A percentile compares a stretch with the other conserved stretches of the same genome.
phyloP scores from a whole-genome alignment of 30 jellyfish, hydroid and myxozoan genomes.

The Phacellophora camtschatica region DNA sequence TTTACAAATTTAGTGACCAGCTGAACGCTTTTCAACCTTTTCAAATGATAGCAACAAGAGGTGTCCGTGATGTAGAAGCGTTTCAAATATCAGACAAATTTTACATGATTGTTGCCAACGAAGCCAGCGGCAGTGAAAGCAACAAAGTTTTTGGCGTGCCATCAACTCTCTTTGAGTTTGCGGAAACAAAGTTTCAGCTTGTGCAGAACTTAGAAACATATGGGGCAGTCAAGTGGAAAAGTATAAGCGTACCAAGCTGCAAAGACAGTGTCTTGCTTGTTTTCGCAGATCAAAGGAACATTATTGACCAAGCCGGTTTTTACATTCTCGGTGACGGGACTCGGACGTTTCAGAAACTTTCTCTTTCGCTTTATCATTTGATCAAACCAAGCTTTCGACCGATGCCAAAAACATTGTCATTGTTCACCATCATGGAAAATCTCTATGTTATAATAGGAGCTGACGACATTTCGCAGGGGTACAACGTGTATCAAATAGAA shows the following conservation, averaged over 20 bases:
- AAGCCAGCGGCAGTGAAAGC: constrained; percentile 28
- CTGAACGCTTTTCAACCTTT: neutral
- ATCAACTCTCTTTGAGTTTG: constrained; percentile 48
- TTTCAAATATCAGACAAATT: constrained; percentile 22
- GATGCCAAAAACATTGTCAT: constrained; percentile 50
- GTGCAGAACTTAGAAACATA: constrained; percentile 33
- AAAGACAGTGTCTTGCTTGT: constrained; percentile 41
- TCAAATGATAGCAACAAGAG: constrained; percentile 71
- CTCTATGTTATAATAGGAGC: constrained; percentile 70
- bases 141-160: constrained; percentile 17
- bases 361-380: constrained; percentile 50
- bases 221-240: constrained; percentile 74
- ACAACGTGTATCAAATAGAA: constrained; percentile 38
- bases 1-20: constrained; percentile 42
- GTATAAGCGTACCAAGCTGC: constrained; percentile 61
- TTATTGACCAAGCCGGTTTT: constrained; percentile 76
- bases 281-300: constrained; percentile 68
- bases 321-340: constrained; percentile 35
- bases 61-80: constrained; percentile 74
- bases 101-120: constrained; percentile 70
- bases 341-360: constrained; percentile 46
- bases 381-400: constrained; percentile 42
- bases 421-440: constrained; percentile 30
- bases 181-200: constrained; percentile 28
- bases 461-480: constrained; percentile 13